A percentile compares a stretch with the other conserved stretches of the same genome.
phyloP scores from a whole-genome alignment of 1,140 invertebrate species.

The Apocrypta bakeri region DNA sequence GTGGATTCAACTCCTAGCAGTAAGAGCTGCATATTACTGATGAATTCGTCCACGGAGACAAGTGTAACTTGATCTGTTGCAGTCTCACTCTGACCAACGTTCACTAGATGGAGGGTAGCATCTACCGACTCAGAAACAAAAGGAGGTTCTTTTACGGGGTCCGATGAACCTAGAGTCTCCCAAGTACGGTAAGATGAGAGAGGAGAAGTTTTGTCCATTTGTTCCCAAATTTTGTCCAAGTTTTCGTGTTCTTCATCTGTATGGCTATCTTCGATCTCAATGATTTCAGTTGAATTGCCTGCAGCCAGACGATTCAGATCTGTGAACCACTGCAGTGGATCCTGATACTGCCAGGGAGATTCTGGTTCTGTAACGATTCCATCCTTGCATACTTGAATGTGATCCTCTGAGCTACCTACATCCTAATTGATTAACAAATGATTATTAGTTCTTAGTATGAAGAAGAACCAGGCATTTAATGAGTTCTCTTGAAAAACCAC shows the following conservation, averaged over 20 bases:
- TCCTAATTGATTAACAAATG: constrained; percentile 50
- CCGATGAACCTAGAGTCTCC: constrained; percentile 65
- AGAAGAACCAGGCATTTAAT: background rate
- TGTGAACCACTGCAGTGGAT: constrained; percentile 27
- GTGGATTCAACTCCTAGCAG: constrained; percentile 74
- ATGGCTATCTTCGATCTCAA: constrained; percentile 26
- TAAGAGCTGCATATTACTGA: constrained; percentile 68
- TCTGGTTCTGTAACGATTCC: constrained; percentile 58
- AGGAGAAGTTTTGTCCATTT: constrained; percentile 50
- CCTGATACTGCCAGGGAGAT: constrained; percentile 51
- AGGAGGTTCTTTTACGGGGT: constrained; percentile 58
- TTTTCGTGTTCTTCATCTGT: background rate
- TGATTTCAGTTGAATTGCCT: constrained; percentile 7
- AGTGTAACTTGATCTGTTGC: constrained; percentile 49
- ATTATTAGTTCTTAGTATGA: background rate
- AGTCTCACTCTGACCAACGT: constrained; percentile 29
- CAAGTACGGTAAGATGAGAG: constrained; percentile 62
- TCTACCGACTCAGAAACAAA: constrained; percentile 64
- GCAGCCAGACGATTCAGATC: background rate
- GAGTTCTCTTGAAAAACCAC: background rate
- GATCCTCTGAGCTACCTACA: constrained; percentile 40
- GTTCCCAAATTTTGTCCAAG: constrained; percentile 56
- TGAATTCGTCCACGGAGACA: constrained; percentile 63
- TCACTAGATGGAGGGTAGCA: constrained; percentile 63
- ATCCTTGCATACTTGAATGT: constrained; percentile 49